Evolutionary conservation across 2,797 vertebrate genomes (phyloP), one percentile per base, ranked within the genome.

Genomic region (Jordanella pulchra): DNA sequence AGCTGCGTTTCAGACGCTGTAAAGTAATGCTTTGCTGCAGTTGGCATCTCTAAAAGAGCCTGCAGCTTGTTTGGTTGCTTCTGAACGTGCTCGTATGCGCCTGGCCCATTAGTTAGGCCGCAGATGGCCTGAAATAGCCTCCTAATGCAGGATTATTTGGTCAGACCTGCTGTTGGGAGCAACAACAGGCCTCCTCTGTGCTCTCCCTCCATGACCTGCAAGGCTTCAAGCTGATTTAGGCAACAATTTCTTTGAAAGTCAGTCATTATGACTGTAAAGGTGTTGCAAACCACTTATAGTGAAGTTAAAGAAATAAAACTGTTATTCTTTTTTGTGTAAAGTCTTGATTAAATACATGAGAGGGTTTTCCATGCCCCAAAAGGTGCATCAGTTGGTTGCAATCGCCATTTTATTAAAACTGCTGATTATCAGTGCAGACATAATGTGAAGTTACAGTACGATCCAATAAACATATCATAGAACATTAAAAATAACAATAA

Each of bases 81-180:
- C 69, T 72, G 84, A 92, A 79, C 84, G 84, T 90, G 93, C 83
- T 86, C 69, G 70, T 65, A 84, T 92, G 92, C 47, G 84, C 72
- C 91, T 91, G 90, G 82, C 72, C 84, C 89, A 89, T 91, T 88
- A 92, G 82, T 87, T 82, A 70, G 84, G 68, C 32, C 77, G 32
- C 88, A 91, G 89, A 89, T 88, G 89, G 85, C 87, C 81, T 81
- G 82, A 90, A 92, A 91, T 92, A 92, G 91, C 84, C 84, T 69
- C 81, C 82, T 84, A 91, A 88, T 89, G 87, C 73, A 50, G 88
- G 78, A 87, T 92, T 84, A 89, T 87, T 86, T 78, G 79, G 75
- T 86, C 88, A 88, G 89, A 87, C 69, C 58, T 58, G 82, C 82
- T 63, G 78, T 74, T 86, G 75, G 86, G 72, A 84, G 82, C 77